Conservation (phyloP, 2,797 vertebrate species). For the Austrolebias charrua region DNA sequence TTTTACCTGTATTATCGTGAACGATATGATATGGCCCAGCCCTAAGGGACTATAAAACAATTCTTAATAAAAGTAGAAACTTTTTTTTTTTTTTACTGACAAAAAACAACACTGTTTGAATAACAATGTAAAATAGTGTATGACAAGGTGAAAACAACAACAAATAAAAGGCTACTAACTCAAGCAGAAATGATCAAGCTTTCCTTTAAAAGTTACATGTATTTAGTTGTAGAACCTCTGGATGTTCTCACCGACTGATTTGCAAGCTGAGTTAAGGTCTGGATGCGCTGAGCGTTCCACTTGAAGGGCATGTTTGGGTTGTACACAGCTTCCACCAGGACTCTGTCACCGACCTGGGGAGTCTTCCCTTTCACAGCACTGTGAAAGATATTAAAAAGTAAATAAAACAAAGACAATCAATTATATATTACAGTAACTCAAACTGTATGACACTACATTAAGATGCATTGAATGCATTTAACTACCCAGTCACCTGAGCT, state of each 20-base stretch:
- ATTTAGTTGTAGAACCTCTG: slow-evolving; percentile 6
- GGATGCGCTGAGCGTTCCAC: slow-evolving; percentile 99
- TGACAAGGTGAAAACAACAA: not conserved
- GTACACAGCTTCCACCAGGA: slow-evolving; percentile 98
- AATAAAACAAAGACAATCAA: not conserved
- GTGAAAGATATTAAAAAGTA: slow-evolving; percentile 29
- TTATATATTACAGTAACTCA: not conserved
- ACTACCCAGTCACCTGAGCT: slow-evolving; percentile 86
- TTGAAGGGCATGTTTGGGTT: slow-evolving; percentile 99
- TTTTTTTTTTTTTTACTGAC: too few species aligned
- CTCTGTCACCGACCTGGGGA: slow-evolving; percentile 95
- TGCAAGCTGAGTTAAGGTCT: slow-evolving; percentile 90
- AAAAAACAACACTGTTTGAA: too few species aligned
- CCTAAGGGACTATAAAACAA: too few species aligned
- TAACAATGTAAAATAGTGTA: too few species aligned
- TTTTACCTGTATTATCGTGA: too few species aligned
- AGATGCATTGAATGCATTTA: not conserved
- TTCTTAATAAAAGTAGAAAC: too few species aligned
- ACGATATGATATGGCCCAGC: too few species aligned
- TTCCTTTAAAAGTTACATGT: not conserved
- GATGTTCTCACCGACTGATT: slow-evolving; percentile 80
- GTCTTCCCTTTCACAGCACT: slow-evolving; percentile 99
- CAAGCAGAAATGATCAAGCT: not conserved
- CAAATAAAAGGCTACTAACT: not conserved
- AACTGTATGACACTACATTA: too few species aligned